Evolutionary conservation across 2,797 vertebrate genomes (phyloP).

Genomic region (Tachyglossus aculeatus): DNA sequence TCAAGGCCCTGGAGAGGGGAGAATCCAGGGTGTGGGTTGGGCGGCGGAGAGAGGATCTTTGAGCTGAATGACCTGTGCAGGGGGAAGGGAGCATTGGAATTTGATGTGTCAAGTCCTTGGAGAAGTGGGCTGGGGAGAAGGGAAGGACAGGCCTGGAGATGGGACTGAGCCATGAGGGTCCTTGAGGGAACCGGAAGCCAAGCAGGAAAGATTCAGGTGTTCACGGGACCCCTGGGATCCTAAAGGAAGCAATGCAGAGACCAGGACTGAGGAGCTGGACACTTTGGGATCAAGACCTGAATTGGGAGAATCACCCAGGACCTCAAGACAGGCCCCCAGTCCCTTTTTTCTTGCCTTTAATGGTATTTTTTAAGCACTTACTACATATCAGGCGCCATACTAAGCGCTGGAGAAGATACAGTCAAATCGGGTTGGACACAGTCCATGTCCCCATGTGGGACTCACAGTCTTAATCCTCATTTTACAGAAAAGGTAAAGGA

Average conservation of each 20-base stretch:
- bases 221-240: background rate
- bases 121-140: background rate
- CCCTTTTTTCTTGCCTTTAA: background rate
- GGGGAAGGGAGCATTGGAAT: background rate
- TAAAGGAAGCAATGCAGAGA: background rate
- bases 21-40: background rate
- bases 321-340: background rate
- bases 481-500: too few relatives aligned
- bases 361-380: too few relatives aligned
- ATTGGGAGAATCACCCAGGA: background rate
- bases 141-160: background rate
- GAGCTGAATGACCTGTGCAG: background rate
- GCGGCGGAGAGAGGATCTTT: background rate
- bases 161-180: accelerated
- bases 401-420: too few relatives aligned
- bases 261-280: too few relatives aligned
- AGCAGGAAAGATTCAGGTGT: accelerated
- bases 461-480: too few relatives aligned
- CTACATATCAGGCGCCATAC: too few relatives aligned
- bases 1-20: accelerated
- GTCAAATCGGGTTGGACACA: too few relatives aligned
- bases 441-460: too few relatives aligned
- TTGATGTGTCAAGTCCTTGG: background rate
- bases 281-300: background rate
- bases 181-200: background rate